A percentile compares a stretch with the other conserved stretches of the same genome.
phyloP scores from a whole-genome alignment of 2,888 invertebrate species.

The Parasteatoda lunata region DNA sequence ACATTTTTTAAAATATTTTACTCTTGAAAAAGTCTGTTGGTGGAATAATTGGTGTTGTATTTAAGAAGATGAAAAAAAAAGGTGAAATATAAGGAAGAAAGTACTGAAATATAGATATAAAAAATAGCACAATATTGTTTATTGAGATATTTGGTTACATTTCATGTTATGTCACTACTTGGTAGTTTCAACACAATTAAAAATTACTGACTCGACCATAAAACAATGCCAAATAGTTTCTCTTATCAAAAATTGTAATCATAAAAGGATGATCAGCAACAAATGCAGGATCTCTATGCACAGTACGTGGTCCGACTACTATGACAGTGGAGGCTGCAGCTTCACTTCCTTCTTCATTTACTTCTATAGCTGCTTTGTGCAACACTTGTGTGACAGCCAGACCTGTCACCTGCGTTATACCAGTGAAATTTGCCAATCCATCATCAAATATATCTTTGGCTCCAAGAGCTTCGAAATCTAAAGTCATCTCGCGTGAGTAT shows the following conservation, averaged over 20 bases:
- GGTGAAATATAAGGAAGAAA: no score
- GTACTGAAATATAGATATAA: no score
- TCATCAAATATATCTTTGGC: background rate
- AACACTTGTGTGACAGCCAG: background rate
- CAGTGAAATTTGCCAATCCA: background rate
- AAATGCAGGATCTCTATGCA: background rate
- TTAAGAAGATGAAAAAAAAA: no score
- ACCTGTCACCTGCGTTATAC: background rate
- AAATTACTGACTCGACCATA: background rate
- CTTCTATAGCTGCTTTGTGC: conserved; percentile 11
- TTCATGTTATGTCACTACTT: no score
- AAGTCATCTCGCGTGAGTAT: background rate
- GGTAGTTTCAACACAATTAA: background rate
- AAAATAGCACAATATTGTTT: no score
- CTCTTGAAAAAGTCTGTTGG: no score
- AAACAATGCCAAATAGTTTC: background rate
- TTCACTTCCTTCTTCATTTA: conserved; percentile 20
- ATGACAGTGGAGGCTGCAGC: conserved; percentile 10
- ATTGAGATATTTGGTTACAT: no score
- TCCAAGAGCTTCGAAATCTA: background rate
- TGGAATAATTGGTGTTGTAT: no score
- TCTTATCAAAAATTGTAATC: conserved; percentile 7
- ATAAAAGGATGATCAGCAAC: background rate
- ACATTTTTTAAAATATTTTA: no score
- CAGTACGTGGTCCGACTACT: background rate